phyloP scores from a whole-genome alignment of 2,113 vertebrate genomes.

The Pangasianodon hypophthalmus region DNA sequence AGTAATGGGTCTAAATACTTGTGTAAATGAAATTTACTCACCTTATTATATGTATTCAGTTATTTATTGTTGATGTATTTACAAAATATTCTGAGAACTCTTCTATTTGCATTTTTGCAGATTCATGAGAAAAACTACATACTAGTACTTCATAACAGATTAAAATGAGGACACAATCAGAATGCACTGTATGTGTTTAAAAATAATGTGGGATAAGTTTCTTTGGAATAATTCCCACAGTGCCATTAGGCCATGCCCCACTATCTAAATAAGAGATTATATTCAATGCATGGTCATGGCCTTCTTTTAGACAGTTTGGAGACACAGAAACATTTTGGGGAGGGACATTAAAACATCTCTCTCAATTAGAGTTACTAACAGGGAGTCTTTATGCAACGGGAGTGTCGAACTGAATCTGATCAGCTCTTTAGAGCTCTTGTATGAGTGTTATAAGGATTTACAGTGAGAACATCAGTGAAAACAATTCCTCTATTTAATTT shows the following conservation, averaged over 20 bases:
- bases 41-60: neutral
- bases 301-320: constrained; percentile 6
- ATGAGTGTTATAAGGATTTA: neutral
- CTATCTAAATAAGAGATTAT: neutral
- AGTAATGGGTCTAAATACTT: neutral
- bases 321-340: neutral
- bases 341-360: constrained; percentile 24
- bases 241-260: neutral
- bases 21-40: neutral
- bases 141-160: too few relatives aligned
- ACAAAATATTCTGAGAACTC: neutral
- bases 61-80: neutral
- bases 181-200: neutral
- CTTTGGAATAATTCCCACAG: neutral
- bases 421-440: neutral
- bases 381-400: constrained; percentile 17
- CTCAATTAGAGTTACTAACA: constrained; percentile 18
- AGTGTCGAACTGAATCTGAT: constrained; percentile 23
- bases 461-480: neutral
- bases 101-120: neutral
- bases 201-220: neutral
- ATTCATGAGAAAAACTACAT: neutral
- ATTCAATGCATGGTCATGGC: neutral
- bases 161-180: neutral
- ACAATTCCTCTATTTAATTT: neutral